These are phyloP conservation scores for Amiota minor DNA, from an alignment of 2,888 invertebrate species.

Conservation along the genomic window DNA sequence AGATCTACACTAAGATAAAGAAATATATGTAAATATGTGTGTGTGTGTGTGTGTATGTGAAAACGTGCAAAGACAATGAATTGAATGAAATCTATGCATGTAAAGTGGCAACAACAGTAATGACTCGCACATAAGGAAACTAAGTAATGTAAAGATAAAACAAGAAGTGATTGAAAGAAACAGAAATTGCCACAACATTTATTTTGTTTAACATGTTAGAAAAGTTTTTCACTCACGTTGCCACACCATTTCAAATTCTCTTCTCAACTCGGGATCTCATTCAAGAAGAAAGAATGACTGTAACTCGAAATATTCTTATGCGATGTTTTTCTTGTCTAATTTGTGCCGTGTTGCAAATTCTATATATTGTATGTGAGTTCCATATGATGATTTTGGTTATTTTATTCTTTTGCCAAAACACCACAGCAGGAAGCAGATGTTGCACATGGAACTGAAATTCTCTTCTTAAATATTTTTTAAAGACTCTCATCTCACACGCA, in stretches of 20 bases:
- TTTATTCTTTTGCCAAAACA: too few species aligned
- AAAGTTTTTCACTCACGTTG: conserved; percentile 14
- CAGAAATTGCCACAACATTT: conserved; percentile 59
- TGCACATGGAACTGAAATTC: conserved; percentile 5
- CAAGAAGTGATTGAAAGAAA: conserved; percentile 13
- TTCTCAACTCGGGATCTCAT: neutral
- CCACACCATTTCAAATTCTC: neutral
- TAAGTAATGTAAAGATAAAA: conserved; percentile 35
- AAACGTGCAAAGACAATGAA: conserved; percentile 56
- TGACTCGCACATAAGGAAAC: conserved; percentile 38
- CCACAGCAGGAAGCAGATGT: conserved; percentile 11
- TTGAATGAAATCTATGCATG: conserved; percentile 64
- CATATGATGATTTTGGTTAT: too few species aligned
- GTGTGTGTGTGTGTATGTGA: conserved; percentile 31
- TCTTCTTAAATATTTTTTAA: conserved; percentile 17
- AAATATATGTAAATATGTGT: conserved; percentile 18
- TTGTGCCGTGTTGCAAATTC: too few species aligned
- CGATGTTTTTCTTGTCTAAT: too few species aligned
- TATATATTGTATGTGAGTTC: too few species aligned
- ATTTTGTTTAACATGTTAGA: conserved; percentile 58
- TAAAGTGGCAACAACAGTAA: conserved; percentile 41
- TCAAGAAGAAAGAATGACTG: neutral
- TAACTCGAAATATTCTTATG: neutral
- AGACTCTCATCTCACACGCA: neutral
- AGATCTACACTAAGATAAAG: conserved; percentile 21